Conservation (phyloP, 2,888 invertebrate species). For the Leptopilina syphax region DNA sequence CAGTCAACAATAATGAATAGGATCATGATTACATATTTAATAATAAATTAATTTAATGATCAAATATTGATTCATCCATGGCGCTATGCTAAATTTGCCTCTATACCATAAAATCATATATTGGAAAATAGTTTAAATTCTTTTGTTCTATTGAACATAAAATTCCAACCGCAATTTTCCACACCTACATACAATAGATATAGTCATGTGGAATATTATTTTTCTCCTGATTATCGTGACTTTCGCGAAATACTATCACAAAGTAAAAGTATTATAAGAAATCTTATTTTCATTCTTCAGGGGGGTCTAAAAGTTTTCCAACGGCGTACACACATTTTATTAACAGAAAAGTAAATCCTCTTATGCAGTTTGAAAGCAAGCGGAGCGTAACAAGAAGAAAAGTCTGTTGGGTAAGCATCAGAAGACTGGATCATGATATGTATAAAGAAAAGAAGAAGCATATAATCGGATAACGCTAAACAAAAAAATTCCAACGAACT, state of each 20-base stretch:
- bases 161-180: background rate
- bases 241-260: background rate
- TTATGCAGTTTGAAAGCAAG: slow-evolving; percentile 15
- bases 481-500: slow-evolving; percentile 8
- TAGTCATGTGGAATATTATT: slow-evolving; percentile 8
- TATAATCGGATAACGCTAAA: slow-evolving; percentile 19
- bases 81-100: too few relatives aligned
- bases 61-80: too few relatives aligned
- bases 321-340: slow-evolving; percentile 4
- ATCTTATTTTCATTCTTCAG: background rate
- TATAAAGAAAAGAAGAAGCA: background rate
- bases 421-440: background rate
- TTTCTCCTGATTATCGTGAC: background rate
- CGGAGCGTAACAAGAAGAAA: slow-evolving; percentile 3
- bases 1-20: too few relatives aligned
- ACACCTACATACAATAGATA: too few relatives aligned
- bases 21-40: too few relatives aligned
- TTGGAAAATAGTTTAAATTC: background rate
- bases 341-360: slow-evolving; percentile 12
- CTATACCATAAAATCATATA: too few relatives aligned
- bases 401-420: slow-evolving; percentile 18
- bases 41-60: too few relatives aligned
- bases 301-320: slow-evolving; percentile 5
- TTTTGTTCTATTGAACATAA: background rate
- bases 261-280: background rate